Base-by-base conservation (phyloP, 1,140 invertebrate species). In the Mercenaria mercenaria region DNA sequence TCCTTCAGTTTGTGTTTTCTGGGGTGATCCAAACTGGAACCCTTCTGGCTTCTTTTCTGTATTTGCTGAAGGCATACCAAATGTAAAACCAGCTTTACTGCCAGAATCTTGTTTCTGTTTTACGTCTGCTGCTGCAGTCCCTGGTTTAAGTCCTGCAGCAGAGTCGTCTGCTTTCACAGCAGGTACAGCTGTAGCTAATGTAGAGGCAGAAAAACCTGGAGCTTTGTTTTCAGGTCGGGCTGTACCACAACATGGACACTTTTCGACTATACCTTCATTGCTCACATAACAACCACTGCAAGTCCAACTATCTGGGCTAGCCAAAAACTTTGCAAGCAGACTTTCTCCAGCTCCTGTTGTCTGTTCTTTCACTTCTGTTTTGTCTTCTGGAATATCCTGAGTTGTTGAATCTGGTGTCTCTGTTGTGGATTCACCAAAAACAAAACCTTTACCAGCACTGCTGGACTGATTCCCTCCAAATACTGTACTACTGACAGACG, bases 261-360 rank as follows among this genome's bases (percentile, higher is more conserved):
- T 88, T 11, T 29, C 50, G 18, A 39, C n/a, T 15, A 56, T 32
- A 23, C 41, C 56, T 34, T 79, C 72, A 79, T 87, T 87, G 15
- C 15, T 43, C 11, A 79, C 52, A 47, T 32, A 23, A 26, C 85
- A 87, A 59, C 32, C 34, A 56, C 41, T 56, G 79, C 85, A 87
- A 47, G 64, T 79, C 85, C 85, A 87, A 18, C 32, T 87, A 34
- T 56, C 76, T n/a, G 84, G 69, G 41, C 37, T 79, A 8, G 74
- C 34, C 8, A 79, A 56, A 69, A 59, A 88, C 74, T 79, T 59
- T 15, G 85, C 85, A 34, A 80, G 43, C 20, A 88, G 37, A 79
- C 85, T 88, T 50, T 88, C 85, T 64, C 37, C 34, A 79, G 41
- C 37, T 20, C 41, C 26, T 10, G 23, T 2, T 56, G 20, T 10